Conservation (phyloP, 37 sponge, comb jelly and placozoan species). For the Chondrilla cf. caribensis region DNA sequence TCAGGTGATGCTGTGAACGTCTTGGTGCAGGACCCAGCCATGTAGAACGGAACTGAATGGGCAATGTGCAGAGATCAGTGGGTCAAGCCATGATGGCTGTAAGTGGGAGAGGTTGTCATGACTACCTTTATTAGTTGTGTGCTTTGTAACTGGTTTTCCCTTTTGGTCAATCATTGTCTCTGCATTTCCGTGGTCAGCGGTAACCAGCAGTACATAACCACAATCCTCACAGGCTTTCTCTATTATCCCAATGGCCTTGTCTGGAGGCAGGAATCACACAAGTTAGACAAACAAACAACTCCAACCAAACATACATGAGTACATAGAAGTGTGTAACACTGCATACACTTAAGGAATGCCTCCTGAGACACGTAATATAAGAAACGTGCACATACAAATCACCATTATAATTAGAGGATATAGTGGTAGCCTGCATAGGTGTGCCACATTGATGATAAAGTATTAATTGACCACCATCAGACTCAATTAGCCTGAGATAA, state of each 20-base stretch:
- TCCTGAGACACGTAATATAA: too few species aligned
- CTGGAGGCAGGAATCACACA: too few species aligned
- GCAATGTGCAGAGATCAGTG: not conserved
- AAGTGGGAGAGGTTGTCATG: not conserved
- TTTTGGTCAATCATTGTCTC: conserved; percentile 91
- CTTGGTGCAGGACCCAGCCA: conserved; percentile 55
- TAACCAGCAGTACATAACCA: conserved; percentile 83
- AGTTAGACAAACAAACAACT: not conserved
- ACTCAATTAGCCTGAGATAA: too few species aligned
- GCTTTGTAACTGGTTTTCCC: conserved; percentile 91
- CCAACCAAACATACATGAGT: too few species aligned
- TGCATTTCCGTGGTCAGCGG: conserved; percentile 97
- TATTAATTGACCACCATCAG: too few species aligned
- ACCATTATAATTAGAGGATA: too few species aligned
- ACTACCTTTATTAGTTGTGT: conserved; percentile 89
- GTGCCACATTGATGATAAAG: too few species aligned
- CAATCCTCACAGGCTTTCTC: conserved; percentile 72
- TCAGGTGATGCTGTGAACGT: conserved; percentile 36
- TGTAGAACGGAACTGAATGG: conserved; percentile 81
- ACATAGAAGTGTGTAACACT: too few species aligned
- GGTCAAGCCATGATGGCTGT: too few species aligned
- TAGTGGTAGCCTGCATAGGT: too few species aligned
- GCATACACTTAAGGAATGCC: too few species aligned
- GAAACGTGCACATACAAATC: too few species aligned
- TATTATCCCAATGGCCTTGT: conserved; percentile 81